Percentiles rank a stretch among this genome's conserved stretches.
phyloP scores from a whole-genome alignment of 2,888 invertebrate genomes.

The Gerris lacustris region DNA sequence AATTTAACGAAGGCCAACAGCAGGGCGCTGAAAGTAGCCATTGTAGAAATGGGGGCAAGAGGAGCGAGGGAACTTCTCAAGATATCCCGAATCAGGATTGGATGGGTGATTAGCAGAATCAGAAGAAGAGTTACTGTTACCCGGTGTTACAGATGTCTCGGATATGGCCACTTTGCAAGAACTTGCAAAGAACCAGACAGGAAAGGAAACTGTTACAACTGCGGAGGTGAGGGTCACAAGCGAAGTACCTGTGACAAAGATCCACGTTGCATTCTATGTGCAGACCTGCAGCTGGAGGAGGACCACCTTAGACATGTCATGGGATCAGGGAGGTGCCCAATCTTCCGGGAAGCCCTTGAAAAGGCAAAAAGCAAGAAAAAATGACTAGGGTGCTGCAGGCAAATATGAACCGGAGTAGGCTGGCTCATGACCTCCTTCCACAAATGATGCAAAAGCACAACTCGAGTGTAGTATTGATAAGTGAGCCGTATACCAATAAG shows the following conservation, averaged over 20 bases:
- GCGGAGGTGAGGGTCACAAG: conserved; percentile 26
- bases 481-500: not conserved
- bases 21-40: not conserved
- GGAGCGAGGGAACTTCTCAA: not conserved
- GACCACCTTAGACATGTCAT: conserved; percentile 4
- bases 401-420: not conserved
- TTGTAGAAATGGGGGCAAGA: not conserved
- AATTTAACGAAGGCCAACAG: not conserved
- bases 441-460: not conserved
- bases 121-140: conserved; percentile 14
- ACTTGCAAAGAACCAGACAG: conserved; percentile 23
- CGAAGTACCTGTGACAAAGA: conserved; percentile 20
- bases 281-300: conserved; percentile 13
- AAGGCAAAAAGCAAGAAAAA: not conserved
- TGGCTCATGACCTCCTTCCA: not conserved
- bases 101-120: conserved; percentile 8
- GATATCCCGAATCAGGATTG: not conserved
- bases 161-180: conserved; percentile 15
- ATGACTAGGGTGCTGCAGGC: not conserved
- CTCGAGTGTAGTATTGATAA: not conserved
- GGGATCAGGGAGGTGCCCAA: not conserved
- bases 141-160: conserved; percentile 18
- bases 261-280: conserved; percentile 24
- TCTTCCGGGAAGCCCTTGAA: not conserved
- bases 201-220: conserved; percentile 25